Conservation (phyloP, 1,140 invertebrate species). For the Scaptomyza montana region DNA sequence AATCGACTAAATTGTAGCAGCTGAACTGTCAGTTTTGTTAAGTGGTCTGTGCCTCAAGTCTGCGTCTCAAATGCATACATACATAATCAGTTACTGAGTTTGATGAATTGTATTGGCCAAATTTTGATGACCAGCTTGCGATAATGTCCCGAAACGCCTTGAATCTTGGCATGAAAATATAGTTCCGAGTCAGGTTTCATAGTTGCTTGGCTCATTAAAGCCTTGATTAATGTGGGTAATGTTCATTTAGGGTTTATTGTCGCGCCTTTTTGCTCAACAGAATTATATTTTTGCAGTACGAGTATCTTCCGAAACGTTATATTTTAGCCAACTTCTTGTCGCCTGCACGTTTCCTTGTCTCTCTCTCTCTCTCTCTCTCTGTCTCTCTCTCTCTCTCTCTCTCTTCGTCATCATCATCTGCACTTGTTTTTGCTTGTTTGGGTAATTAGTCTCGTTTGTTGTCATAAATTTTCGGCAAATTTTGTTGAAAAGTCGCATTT, state of each 20-base stretch:
- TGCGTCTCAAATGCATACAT: slow-evolving; percentile 9
- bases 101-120: slow-evolving; percentile 69
- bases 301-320: slow-evolving; percentile 1
- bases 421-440: slow-evolving; percentile 32
- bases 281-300: slow-evolving; percentile 18
- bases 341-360: not conserved
- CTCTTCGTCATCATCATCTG: slow-evolving; percentile 11
- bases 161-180: slow-evolving; percentile 25
- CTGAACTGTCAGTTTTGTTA: slow-evolving; percentile 78
- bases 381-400: not conserved
- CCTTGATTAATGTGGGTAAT: slow-evolving; percentile 67
- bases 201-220: slow-evolving; percentile 48
- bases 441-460: slow-evolving; percentile 72
- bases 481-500: slow-evolving; percentile 77
- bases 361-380: too few relatives aligned
- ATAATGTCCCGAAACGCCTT: slow-evolving; percentile 37
- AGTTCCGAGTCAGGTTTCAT: slow-evolving; percentile 23
- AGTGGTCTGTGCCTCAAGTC: slow-evolving; percentile 67
- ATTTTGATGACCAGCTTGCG: slow-evolving; percentile 46
- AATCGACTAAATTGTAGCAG: slow-evolving; percentile 82
- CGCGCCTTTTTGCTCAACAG: slow-evolving; percentile 45
- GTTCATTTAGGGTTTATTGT: slow-evolving; percentile 52
- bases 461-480: slow-evolving; percentile 66
- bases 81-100: not conserved
- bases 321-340: not conserved